These are phyloP conservation scores for Porites lutea DNA, from an alignment of 64 coral and sea anemone genomes.

Conservation along the genomic window DNA sequence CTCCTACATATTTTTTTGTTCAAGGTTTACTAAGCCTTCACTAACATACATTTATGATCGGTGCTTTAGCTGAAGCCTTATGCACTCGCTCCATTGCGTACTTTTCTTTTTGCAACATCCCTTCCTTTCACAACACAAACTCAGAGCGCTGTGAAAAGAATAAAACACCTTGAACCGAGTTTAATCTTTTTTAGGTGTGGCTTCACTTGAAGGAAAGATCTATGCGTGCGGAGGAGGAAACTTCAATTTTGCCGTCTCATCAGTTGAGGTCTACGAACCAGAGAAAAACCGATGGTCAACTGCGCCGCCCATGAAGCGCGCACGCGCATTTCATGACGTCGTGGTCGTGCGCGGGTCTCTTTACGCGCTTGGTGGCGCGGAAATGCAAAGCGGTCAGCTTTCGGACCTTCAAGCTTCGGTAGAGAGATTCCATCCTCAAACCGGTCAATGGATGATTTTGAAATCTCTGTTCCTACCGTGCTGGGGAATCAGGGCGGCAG, in stretches of 20 bases:
- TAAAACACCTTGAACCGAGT: no score
- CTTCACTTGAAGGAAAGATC: conserved; percentile 57
- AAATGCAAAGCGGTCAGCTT: conserved; percentile 58
- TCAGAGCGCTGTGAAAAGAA: no score
- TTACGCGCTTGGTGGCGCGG: conserved; percentile 66
- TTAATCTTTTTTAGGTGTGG: conserved; percentile 31
- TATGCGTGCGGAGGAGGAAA: conserved; percentile 76
- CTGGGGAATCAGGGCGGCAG: conserved; percentile 67
- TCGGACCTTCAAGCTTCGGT: conserved; percentile 40
- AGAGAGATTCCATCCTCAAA: conserved; percentile 32
- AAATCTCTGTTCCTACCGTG: conserved; percentile 44
- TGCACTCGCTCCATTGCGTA: no score
- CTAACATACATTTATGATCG: no score
- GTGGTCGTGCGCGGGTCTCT: conserved; percentile 44
- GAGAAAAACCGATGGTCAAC: conserved; percentile 24
- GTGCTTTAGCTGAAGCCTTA: no score
- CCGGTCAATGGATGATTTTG: conserved; percentile 54
- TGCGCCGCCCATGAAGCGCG: conserved; percentile 42
- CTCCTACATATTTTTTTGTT: no score
- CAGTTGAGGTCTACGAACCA: conserved; percentile 67
- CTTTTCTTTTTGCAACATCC: no score
- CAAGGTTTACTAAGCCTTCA: no score
- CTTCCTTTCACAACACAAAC: no score
- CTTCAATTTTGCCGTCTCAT: conserved; percentile 72
- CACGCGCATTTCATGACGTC: conserved; percentile 70